Evolutionary conservation across 2,888 invertebrate genomes (phyloP).

Genomic region (Dolomedes plantarius): DNA sequence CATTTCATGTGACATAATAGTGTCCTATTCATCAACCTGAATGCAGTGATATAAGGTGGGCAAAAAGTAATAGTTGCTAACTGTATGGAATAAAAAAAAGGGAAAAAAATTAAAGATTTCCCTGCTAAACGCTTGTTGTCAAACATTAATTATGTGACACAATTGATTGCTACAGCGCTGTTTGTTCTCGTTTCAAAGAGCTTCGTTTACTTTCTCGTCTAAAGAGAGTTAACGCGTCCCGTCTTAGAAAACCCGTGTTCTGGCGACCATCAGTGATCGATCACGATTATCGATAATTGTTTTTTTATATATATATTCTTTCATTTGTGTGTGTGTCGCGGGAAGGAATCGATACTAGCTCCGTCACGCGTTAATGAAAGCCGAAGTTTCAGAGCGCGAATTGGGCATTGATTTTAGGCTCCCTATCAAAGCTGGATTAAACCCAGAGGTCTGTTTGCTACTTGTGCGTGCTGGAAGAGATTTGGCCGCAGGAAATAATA

Average conservation of each 20-base stretch:
- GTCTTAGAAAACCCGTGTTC: slow-evolving; percentile 3
- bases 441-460: background rate
- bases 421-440: background rate
- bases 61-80: slow-evolving; percentile 8
- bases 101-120: slow-evolving; percentile 2
- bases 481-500: background rate
- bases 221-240: background rate
- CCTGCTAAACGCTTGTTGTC: slow-evolving; percentile 55
- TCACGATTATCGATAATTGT: background rate
- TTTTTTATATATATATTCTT: background rate
- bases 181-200: slow-evolving; percentile 33
- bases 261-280: background rate
- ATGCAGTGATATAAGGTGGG: background rate
- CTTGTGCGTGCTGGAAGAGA: background rate
- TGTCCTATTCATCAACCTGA: background rate
- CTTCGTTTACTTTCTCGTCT: slow-evolving; percentile 26
- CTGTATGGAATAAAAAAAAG: background rate
- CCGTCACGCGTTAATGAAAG: background rate
- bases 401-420: background rate
- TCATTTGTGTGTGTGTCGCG: background rate
- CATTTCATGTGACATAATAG: background rate
- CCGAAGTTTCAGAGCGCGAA: background rate
- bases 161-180: slow-evolving; percentile 26
- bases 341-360: background rate
- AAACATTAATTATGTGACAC: slow-evolving; percentile 62